Conservation (phyloP, 2,113 vertebrate genomes). For the Geococcyx californianus region DNA sequence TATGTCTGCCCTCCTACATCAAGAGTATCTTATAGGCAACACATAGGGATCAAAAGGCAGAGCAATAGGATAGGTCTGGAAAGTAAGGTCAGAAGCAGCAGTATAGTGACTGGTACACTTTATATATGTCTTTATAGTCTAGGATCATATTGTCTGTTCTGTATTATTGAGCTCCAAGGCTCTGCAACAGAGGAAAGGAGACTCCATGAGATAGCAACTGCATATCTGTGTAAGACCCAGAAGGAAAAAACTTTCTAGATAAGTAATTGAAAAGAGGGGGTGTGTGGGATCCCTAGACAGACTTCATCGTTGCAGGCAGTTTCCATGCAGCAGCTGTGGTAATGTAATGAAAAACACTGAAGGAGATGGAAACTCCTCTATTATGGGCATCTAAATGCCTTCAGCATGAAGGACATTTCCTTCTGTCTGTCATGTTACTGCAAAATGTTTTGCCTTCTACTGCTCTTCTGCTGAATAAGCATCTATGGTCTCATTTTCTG, state of each 20-base stretch:
- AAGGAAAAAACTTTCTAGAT: background rate
- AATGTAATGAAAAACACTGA: background rate
- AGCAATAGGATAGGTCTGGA: background rate
- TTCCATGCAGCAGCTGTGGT: background rate
- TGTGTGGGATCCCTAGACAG: background rate
- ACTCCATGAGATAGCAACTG: background rate
- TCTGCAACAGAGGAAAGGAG: background rate
- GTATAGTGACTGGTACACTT: background rate
- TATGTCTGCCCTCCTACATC: background rate
- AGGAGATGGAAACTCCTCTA: background rate
- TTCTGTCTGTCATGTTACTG: background rate
- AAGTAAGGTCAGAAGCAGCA: background rate
- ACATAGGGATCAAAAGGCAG: background rate
- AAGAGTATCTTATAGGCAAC: background rate
- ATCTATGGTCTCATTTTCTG: background rate
- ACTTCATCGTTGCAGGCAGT: background rate
- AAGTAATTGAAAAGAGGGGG: background rate
- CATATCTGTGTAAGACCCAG: background rate
- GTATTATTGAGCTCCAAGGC: background rate
- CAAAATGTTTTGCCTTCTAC: background rate
- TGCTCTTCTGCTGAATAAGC: slow-evolving; percentile 39
- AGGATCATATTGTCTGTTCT: background rate
- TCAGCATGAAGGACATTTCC: background rate
- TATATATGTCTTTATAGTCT: background rate
- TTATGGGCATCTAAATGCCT: background rate